Evolutionary conservation across 1,140 invertebrate genomes (phyloP), one percentile per base, ranked within the genome.

Genomic region (Solenopsis fugax): DNA sequence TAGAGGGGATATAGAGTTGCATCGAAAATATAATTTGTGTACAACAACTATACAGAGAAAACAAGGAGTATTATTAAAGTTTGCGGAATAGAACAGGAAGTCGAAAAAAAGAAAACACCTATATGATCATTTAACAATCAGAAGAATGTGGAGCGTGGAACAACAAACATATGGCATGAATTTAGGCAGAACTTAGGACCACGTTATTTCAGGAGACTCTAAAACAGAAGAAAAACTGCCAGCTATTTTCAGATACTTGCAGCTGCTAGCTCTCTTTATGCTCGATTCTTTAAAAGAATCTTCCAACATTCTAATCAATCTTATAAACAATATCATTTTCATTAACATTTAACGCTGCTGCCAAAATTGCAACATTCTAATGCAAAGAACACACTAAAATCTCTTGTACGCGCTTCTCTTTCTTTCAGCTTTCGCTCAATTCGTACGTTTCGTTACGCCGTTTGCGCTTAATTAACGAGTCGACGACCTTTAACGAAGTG

Each of bases 381-480:
- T 41, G 12, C 2, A 6, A 4, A 21, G 6, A 71, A 18, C 2
- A 21, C 16, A 0, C n/a, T 41, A 18, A 58, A 75, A 41, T 58
- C 10, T 58, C 7, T 41, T 16, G 2, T 10, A 7, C 18, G 18
- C 1, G 34, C n/a, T 3, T 4, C 45, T 45, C 12, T 16, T 37
- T 73, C 5, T 37, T 45, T 41, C n/a, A 18, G 12, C 9, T 64
- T 24, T 37, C 37, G 56, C 2, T 29, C 29, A 12, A 45, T 48
- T 48, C 10, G 16, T 29, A n/a, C 4, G 62, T 62, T 77, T 64
- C 9, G 4, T 76, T 75, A 41, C 56, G 16, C 16, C 16, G 5
- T 64, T 45, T 62, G 56, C 58, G 56, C 54, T 65, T 60, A 60
- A 64, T 77, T 48, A 34, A 54, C 24, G 10, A 41, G 13, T 64